Evolutionary conservation across 2,888 invertebrate genomes (phyloP).

Genomic region (Drosophila engyochracea): DNA sequence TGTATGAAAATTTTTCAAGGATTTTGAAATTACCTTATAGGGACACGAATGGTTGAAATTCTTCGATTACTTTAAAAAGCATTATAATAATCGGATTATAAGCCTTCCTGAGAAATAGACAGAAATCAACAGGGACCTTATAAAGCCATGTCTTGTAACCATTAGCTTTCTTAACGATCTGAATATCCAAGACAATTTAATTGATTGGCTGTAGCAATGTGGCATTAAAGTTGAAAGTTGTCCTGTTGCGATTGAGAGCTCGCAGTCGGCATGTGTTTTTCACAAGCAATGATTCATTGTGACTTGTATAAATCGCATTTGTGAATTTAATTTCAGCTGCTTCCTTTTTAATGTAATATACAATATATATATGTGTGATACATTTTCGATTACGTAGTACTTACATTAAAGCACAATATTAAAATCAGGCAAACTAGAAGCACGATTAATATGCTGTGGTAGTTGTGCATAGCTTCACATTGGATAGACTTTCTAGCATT

Average conservation of each 20-base stretch:
- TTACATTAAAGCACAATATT: background rate
- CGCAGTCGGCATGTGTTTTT: background rate
- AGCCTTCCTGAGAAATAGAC: background rate
- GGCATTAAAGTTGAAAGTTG: background rate
- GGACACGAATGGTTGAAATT: slow-evolving; percentile 5
- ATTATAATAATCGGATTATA: background rate
- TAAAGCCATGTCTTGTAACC: slow-evolving; percentile 1
- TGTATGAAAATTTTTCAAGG: background rate
- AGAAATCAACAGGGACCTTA: background rate
- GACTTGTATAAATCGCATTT: background rate
- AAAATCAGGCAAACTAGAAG: background rate
- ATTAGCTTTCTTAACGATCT: background rate
- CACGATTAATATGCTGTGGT: background rate
- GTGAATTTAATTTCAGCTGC: background rate
- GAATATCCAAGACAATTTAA: accelerated
- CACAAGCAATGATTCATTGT: background rate
- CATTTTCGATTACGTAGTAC: background rate
- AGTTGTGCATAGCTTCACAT: background rate
- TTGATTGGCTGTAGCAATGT: background rate
- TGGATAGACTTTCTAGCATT: background rate
- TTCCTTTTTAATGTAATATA: background rate
- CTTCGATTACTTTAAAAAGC: background rate
- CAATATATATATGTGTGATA: background rate
- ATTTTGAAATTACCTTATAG: background rate
- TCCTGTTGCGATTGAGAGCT: background rate